phyloP scores from a whole-genome alignment of 2,888 invertebrate genomes.

The Norana najaformis region DNA sequence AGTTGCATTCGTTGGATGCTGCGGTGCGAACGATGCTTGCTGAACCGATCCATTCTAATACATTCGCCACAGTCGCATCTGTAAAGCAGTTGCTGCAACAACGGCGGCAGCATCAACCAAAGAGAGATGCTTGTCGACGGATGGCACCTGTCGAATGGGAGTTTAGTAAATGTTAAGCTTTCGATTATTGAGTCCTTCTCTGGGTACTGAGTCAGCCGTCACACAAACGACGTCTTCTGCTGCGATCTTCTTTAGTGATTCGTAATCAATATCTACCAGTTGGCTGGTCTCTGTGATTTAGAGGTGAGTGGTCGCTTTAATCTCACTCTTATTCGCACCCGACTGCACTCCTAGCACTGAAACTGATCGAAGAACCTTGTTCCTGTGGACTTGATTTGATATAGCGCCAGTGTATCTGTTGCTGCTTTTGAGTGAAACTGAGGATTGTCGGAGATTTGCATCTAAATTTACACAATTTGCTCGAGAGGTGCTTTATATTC shows the following conservation, averaged over 20 bases:
- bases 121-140: not conserved
- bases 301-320: not conserved
- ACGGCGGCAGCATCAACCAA: not conserved
- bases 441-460: too few species aligned
- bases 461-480: too few species aligned
- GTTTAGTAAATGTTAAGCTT: not conserved
- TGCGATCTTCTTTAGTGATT: not conserved
- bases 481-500: too few species aligned
- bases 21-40: not conserved
- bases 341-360: too few species aligned
- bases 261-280: not conserved
- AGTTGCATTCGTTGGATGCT: not conserved
- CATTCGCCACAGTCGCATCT: not conserved
- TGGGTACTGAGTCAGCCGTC: not conserved
- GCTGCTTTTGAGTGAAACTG: too few species aligned
- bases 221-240: not conserved
- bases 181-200: too few species aligned
- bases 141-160: not conserved
- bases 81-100: not conserved
- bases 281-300: not conserved
- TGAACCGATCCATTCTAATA: not conserved
- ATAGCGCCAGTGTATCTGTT: too few species aligned
- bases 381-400: too few species aligned
- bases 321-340: not conserved
- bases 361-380: too few species aligned